Conservation (phyloP, 2,113 vertebrate genomes). For the Bungarus multicinctus region DNA sequence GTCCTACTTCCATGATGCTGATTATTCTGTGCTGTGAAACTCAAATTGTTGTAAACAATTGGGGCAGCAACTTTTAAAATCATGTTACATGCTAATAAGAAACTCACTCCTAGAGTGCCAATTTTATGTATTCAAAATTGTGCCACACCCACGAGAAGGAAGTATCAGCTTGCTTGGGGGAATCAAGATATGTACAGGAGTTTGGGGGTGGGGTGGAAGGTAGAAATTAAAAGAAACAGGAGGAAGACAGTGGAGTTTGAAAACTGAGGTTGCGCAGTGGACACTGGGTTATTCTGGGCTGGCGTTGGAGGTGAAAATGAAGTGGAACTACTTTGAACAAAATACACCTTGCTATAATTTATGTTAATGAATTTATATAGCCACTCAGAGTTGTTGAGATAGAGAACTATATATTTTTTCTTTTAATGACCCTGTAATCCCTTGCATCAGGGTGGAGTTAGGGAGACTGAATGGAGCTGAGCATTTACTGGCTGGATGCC, state of each 20-base stretch:
- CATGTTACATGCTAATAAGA: not conserved
- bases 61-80: not conserved
- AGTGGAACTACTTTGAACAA: not conserved
- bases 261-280: not conserved
- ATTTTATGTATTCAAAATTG: not conserved
- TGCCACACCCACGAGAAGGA: not conserved
- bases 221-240: not conserved
- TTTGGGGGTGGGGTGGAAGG: accelerated
- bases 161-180: not conserved
- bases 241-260: not conserved
- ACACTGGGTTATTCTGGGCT: not conserved
- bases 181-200: not conserved
- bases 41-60: not conserved
- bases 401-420: not conserved
- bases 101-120: not conserved
- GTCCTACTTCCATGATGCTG: not conserved
- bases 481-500: not conserved
- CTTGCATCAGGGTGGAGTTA: not conserved
- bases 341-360: not conserved
- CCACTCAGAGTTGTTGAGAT: not conserved
- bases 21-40: not conserved
- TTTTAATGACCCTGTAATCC: not conserved
- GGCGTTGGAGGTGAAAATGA: not conserved
- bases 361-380: not conserved
- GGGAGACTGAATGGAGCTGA: not conserved